Percentiles rank a stretch among this genome's conserved stretches.
phyloP scores from a whole-genome alignment of 2,888 invertebrate species.

The Lithophane semibrunnea region DNA sequence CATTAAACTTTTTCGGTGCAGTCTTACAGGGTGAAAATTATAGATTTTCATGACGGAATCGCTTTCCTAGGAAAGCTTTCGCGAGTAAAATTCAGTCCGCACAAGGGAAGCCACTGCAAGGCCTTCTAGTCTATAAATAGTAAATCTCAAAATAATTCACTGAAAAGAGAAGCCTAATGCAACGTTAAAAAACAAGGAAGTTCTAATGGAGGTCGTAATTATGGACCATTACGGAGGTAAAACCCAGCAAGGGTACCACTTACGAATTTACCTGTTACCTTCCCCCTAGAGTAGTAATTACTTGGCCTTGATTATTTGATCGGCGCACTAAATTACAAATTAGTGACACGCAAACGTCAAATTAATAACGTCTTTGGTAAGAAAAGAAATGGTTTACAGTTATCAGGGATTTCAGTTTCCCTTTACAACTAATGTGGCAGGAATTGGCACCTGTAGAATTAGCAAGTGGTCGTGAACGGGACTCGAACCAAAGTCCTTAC shows the following conservation, averaged over 20 bases:
- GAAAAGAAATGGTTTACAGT: background rate
- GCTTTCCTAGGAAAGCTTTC: too few species aligned
- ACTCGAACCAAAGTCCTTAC: slow-evolving; percentile 20
- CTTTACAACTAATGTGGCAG: background rate
- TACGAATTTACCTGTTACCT: slow-evolving; percentile 7
- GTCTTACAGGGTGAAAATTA: background rate
- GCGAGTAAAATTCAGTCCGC: background rate
- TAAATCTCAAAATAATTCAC: background rate
- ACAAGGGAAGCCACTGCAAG: background rate
- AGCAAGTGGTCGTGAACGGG: slow-evolving; percentile 3
- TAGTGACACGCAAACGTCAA: slow-evolving; percentile 32
- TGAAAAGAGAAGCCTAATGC: background rate
- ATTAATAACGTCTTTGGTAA: background rate
- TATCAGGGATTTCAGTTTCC: background rate
- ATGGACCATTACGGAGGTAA: slow-evolving; percentile 18
- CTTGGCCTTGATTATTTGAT: slow-evolving; percentile 29
- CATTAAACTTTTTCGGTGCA: background rate
- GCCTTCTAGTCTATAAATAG: background rate
- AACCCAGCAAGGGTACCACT: slow-evolving; percentile 7
- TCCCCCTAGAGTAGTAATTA: background rate
- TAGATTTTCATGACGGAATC: too few species aligned
- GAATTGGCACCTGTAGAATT: slow-evolving; percentile 10
- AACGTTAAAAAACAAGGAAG: slow-evolving; percentile 22
- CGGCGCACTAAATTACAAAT: background rate
- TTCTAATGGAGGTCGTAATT: slow-evolving; percentile 34